Base-by-base conservation (phyloP, 2,888 invertebrate species). In the Brenthis daphne region DNA sequence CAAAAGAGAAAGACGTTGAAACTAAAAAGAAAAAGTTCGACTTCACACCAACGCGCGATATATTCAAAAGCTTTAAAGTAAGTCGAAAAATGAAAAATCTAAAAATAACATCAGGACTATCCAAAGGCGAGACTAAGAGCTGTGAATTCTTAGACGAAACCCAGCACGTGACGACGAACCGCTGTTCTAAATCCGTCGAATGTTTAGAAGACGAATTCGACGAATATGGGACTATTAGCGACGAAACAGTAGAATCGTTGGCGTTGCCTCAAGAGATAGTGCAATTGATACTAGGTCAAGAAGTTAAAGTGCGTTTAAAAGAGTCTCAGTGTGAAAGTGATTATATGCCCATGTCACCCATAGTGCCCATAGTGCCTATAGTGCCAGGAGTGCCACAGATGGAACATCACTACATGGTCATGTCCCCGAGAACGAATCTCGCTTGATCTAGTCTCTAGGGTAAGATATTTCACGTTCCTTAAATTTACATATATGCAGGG, bases 21-120 rank as follows among this genome's bases (percentile, higher is more conserved):
- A 85, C 89, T 0, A 92, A 92, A 71, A 93, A 93, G 82, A 93
- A 93, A 76, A 86, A 86, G 57, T 93, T 93, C 79, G 93, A 93
- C 80, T 90, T 93, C 82, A 84, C 93, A 0, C 92, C 93, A 1
- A 85, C 91, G 0, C 82, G 88, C 0, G 90, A 92, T 74, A 88
- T 93, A 50, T 92, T 93, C 82, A 90, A 87, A 73, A 93, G 88
- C 75, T 92, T 92, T 82, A 88, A 88, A 71, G 90, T 77, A 55
- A 86, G 87, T 61, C 82, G 88, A 65, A 91, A 90, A 72, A 88
- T 87, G 87, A 90, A 89, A 67, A 86, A 85, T 64, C 74, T 88
- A 0, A 92, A 91, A 68, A 86, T 88, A 53, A 79, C 85, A 29
- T 80, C 82, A 3, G 77, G 75, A 8, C 80, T 90, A 1, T 69